Evolutionary conservation across 2,888 invertebrate species (phyloP).

Genomic region (Cheilosia urbana): DNA sequence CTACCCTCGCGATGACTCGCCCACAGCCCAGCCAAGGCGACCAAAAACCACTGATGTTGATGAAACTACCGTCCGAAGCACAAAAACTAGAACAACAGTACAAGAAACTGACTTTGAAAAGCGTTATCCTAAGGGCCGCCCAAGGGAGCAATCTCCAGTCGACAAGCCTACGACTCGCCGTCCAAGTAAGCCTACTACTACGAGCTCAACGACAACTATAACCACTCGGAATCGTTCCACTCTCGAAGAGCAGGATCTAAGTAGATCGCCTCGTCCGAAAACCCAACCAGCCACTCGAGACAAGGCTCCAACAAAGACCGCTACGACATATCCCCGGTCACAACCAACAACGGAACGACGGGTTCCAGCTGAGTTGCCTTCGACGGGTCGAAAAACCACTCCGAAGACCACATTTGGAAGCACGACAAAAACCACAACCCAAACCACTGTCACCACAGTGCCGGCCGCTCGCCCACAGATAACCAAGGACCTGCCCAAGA

Average conservation of each 20-base stretch:
- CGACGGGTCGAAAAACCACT: constrained; percentile 31
- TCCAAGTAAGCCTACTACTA: constrained; percentile 43
- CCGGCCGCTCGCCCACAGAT: constrained; percentile 75
- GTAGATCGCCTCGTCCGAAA: constrained; percentile 28
- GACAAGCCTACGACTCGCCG: constrained; percentile 49
- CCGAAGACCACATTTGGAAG: constrained; percentile 47
- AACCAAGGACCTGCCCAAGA: constrained; percentile 52
- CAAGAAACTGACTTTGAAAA: constrained; percentile 61
- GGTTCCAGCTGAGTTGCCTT: constrained; percentile 49
- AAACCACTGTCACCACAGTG: constrained; percentile 29
- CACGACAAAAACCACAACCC: constrained; percentile 75
- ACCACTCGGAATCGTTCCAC: constrained; percentile 46
- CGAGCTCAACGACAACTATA: constrained; percentile 33
- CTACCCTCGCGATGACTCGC: constrained; percentile 18
- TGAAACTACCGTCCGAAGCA: constrained; percentile 34
- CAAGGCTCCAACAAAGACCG: constrained; percentile 54
- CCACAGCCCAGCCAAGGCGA: constrained; percentile 32
- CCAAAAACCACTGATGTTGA: constrained; percentile 21
- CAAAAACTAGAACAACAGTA: constrained; percentile 10
- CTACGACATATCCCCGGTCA: constrained; percentile 16
- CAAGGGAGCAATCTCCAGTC: constrained; percentile 41
- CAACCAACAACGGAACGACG: constrained; percentile 53
- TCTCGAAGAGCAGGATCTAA: constrained; percentile 50
- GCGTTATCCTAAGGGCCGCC: constrained; percentile 51
- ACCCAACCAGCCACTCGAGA: constrained; percentile 43